Base-by-base conservation (phyloP, 2,113 vertebrate species). In the Erinaceus europaeus region DNA sequence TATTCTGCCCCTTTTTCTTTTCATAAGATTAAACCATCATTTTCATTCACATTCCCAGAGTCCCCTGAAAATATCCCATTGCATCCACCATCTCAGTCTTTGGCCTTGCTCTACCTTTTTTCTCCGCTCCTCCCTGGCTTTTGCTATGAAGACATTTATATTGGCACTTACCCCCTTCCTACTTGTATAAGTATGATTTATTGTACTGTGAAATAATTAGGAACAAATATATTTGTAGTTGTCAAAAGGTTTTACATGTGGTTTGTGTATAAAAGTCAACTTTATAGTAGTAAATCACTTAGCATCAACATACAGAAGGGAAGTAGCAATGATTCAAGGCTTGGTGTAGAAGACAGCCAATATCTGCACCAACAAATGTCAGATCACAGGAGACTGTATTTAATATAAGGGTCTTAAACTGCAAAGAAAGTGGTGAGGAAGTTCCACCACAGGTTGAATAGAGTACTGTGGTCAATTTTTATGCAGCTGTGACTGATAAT, bases 211-310 rank as follows among this genome's bases (percentile, higher is more conserved):
- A 57, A 91, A 57, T 29, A 77, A 57, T 81, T 32, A 68, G 14
- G 9, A 86, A 72, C 4, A 90, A 50, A 64, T 62, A 27, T 72
- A 84, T 50, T 91, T 50, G 15, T 68, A 73, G 80, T 89, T 91
- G 12, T 74, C 34, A 72, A 52, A 27, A 90, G 10, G 42, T 27
- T 84, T 86, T 77, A 73, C 11, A 18, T 80, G 23, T 77, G 36
- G 25, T n/a, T 86, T 87, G 80, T 81, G 75, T 83, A 72, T 61
- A 73, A 74, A 53, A 9, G 67, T 78, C 59, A 48, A 10, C 62
- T 71, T 50, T 67, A 72, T 36, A 79, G 25, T 21, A 75, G 44
- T 15, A 48, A 76, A 72, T 83, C 38, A 5, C n/a, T 82, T 76
- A 73, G 62, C 3, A 32, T 76, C 67, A 80, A 75, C 17, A 21